Conservation (phyloP, 30 jellyfish, hydroid and myxozoan genomes). For the Cassiopea andromeda region DNA sequence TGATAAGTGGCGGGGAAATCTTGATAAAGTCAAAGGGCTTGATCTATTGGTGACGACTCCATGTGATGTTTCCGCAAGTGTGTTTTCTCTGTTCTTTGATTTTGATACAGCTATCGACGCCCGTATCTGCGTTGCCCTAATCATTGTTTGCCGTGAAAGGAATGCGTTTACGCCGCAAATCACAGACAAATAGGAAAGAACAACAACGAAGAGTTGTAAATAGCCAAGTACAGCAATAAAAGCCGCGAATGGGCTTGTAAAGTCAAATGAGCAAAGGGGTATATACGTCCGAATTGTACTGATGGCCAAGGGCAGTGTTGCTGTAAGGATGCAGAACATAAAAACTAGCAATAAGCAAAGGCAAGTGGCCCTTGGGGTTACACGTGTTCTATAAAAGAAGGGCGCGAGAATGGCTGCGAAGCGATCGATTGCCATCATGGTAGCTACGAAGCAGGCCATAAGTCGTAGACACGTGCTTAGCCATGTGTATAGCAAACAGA, state of each 20-base stretch:
- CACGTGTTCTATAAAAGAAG: slow-evolving; percentile 56
- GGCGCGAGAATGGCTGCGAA: slow-evolving; percentile 71
- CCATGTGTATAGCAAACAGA: slow-evolving; percentile 65
- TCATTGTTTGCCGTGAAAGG: slow-evolving; percentile 59
- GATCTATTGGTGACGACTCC: neutral
- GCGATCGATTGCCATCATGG: slow-evolving; percentile 77
- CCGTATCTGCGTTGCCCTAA: slow-evolving; percentile 66
- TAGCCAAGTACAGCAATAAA: slow-evolving; percentile 63
- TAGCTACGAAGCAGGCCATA: slow-evolving; percentile 73
- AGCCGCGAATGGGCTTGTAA: slow-evolving; percentile 60
- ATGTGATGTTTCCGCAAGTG: slow-evolving; percentile 58
- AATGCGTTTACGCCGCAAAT: slow-evolving; percentile 63
- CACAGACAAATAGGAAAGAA: slow-evolving; percentile 58
- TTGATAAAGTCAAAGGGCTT: slow-evolving; percentile 11
- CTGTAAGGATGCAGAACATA: slow-evolving; percentile 32
- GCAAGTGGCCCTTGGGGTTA: slow-evolving; percentile 20
- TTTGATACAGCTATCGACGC: slow-evolving; percentile 71
- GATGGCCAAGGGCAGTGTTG: slow-evolving; percentile 67
- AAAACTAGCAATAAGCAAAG: slow-evolving; percentile 8
- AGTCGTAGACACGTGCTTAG: slow-evolving; percentile 49
- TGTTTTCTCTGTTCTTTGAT: slow-evolving; percentile 65
- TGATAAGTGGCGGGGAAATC: neutral
- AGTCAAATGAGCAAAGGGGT: slow-evolving; percentile 74
- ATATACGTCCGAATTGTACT: slow-evolving; percentile 21
- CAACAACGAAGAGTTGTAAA: slow-evolving; percentile 53